These are phyloP conservation scores for Oconnorella tubifera DNA, from an alignment of 2,888 invertebrate species.

Conservation along the genomic window DNA sequence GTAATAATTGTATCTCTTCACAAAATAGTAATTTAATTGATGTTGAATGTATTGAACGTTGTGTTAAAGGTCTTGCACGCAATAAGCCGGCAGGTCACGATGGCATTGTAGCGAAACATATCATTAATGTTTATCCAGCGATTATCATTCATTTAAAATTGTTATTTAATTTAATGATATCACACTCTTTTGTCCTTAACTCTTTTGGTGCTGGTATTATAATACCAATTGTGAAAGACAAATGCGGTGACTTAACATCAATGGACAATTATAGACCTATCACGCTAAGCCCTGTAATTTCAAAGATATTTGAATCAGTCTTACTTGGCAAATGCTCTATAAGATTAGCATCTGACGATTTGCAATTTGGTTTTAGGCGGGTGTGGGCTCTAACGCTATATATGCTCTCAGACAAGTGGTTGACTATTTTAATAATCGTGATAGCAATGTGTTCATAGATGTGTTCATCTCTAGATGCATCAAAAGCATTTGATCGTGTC, in stretches of 20 bases:
- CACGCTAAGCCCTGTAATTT: too few relatives aligned
- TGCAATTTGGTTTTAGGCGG: neutral
- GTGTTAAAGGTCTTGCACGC: neutral
- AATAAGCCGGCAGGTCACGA: neutral
- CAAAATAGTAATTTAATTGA: neutral
- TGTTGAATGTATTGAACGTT: neutral
- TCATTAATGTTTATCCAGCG: neutral
- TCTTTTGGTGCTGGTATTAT: neutral
- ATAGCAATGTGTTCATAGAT: neutral
- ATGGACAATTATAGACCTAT: too few relatives aligned
- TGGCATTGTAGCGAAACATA: neutral
- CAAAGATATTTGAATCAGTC: neutral
- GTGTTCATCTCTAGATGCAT: neutral
- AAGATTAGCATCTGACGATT: neutral
- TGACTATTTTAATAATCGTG: neutral
- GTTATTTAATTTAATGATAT: neutral
- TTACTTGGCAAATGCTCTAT: neutral
- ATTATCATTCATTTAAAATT: neutral
- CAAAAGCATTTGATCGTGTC: neutral
- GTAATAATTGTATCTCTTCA: neutral
- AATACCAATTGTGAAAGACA: neutral
- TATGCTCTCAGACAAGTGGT: neutral
- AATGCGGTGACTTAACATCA: too few relatives aligned
- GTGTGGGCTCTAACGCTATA: neutral
- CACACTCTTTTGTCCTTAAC: neutral